These are phyloP conservation scores for Ptychadena robeensis DNA, from an alignment of 2,797 vertebrate species.

Conservation along the genomic window DNA sequence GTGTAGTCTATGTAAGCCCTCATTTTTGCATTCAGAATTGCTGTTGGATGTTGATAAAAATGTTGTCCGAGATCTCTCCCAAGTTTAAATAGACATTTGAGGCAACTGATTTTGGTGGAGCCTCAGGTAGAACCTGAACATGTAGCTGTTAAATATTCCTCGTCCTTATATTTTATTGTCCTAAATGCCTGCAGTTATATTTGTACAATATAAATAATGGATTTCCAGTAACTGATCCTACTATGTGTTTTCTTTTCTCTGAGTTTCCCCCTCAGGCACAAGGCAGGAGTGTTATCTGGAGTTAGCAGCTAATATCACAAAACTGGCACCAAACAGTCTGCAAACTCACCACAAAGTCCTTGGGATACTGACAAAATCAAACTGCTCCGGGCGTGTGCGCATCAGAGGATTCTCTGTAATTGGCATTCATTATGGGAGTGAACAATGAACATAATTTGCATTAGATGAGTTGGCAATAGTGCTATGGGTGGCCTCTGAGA, in stretches of 20 bases:
- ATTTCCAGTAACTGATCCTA: neutral
- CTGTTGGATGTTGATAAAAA: too few species aligned
- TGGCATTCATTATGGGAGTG: constrained; percentile 15
- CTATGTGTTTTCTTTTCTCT: neutral
- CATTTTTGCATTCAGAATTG: too few species aligned
- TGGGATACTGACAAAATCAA: constrained; percentile 43
- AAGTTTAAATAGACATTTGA: too few species aligned
- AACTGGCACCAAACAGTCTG: constrained; percentile 26
- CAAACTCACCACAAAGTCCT: constrained; percentile 33
- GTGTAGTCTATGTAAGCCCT: too few species aligned
- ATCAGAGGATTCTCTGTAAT: neutral
- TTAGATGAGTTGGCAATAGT: neutral
- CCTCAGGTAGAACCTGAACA: too few species aligned
- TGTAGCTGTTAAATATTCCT: too few species aligned
- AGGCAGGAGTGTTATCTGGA: constrained; percentile 23
- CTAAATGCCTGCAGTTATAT: neutral
- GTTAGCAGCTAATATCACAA: constrained; percentile 25
- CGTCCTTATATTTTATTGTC: too few species aligned
- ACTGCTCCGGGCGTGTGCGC: neutral
- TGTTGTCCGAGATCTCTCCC: too few species aligned
- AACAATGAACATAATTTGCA: neutral
- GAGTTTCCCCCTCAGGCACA: neutral
- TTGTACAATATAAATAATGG: neutral
- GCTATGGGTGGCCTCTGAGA: neutral
- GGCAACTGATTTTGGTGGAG: too few species aligned